Percentiles rank a stretch among this genome's conserved stretches.
phyloP scores from a whole-genome alignment of 2,797 vertebrate genomes.

The Gallinago nigripennis region DNA sequence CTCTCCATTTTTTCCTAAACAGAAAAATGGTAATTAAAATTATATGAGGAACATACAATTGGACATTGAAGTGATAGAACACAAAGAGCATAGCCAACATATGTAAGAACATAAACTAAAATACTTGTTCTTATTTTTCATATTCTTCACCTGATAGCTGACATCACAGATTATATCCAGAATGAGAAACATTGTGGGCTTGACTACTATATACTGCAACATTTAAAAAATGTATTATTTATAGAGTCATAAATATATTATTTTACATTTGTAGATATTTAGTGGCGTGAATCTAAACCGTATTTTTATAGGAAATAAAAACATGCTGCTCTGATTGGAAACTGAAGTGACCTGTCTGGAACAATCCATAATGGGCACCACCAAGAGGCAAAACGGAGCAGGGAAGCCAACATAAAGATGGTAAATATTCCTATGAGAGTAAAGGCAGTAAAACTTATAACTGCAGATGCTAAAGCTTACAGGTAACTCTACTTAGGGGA shows the following conservation, averaged over 20 bases:
- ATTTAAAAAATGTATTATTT: background rate
- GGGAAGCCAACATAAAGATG: background rate
- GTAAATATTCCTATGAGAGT: background rate
- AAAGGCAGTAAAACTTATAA: background rate
- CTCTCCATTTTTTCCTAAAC: background rate
- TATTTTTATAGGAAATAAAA: background rate
- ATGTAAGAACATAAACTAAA: background rate
- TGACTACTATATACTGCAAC: background rate
- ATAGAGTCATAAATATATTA: background rate
- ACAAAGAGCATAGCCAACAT: background rate
- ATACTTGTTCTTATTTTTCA: background rate
- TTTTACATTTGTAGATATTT: background rate
- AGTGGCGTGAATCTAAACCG: background rate
- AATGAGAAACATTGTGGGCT: background rate
- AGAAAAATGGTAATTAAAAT: background rate
- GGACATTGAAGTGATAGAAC: background rate
- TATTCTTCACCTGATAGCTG: background rate
- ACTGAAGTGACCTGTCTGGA: background rate
- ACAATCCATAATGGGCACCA: background rate
- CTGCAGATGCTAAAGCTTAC: background rate
- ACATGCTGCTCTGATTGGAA: background rate
- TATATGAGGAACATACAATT: background rate
- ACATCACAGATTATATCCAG: background rate
- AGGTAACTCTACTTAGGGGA: conserved; percentile 8
- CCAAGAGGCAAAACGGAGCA: background rate